Percentiles rank a stretch among this genome's conserved stretches.
Evolutionary conservation across 1,140 invertebrate genomes (phyloP).

Genomic region (Calliphora vicina): DNA sequence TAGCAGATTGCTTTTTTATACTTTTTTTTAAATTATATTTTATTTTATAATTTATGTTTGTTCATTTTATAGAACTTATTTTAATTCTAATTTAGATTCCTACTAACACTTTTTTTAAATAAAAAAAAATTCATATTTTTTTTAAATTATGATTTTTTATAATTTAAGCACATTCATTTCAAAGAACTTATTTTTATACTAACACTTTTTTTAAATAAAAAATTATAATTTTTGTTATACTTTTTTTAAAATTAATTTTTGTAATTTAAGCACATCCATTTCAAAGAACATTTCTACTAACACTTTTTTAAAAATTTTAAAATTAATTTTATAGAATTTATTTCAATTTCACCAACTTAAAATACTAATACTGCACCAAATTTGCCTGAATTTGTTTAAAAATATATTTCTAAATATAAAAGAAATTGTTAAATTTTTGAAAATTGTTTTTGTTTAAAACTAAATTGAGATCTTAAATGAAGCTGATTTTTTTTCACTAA

Average conservation of each 20-base stretch:
- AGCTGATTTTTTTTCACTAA: not conserved
- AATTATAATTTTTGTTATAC: constrained; percentile 25
- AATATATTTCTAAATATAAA: not conserved
- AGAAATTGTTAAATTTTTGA: not conserved
- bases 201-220: too few relatives aligned
- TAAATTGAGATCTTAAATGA: not conserved
- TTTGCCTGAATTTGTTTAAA: constrained; percentile 55
- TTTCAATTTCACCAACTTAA: constrained; percentile 42
- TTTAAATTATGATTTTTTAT: constrained; percentile 23
- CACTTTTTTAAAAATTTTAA: too few relatives aligned
- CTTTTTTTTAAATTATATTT: not conserved
- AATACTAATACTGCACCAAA: constrained; percentile 60
- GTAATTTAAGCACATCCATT: too few relatives aligned
- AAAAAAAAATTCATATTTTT: constrained; percentile 18
- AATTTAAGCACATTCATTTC: too few relatives aligned
- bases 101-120: too few relatives aligned
- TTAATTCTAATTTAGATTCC: too few relatives aligned
- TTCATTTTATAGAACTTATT: constrained; percentile 1
- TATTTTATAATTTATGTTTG: not conserved
- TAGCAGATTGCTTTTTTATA: not conserved
- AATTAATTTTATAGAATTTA: not conserved
- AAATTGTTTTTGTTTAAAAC: not conserved
- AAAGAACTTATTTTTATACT: too few relatives aligned
- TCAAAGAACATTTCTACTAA: too few relatives aligned
- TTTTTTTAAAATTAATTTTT: too few relatives aligned